Evolutionary conservation across 2,797 vertebrate species (phyloP), one percentile per base, ranked within the genome.

Genomic region (Trichosurus vulpecula): DNA sequence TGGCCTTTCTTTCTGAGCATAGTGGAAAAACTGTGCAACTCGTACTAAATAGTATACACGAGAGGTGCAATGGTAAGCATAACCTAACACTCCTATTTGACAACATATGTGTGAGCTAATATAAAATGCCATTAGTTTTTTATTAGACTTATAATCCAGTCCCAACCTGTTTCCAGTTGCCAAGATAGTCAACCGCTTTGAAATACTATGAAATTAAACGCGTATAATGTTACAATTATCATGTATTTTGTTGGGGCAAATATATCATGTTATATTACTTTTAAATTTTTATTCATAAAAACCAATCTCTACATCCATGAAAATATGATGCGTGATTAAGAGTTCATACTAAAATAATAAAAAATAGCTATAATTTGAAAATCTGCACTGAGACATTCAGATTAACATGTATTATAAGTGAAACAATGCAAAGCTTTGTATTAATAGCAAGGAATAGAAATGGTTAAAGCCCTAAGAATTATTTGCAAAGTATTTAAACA

Each of bases 121-220:
- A 96, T 97, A 94, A 96, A 96, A 92, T 95, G 96, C 95, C 97
- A 94, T 89, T 97, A 92, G 22, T 1, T 91, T 98, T 98, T 97
- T 96, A 97, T 93, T 93, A 96, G 89, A 95, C 95, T 96, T 98
- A 97, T 95, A 98, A 95, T 96, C 94, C 27, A 95, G 89, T 96
- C 94, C 93, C 95, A 96, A 93, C 35, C 47, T 98, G 93, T 56
- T 2, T 91, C 91, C 35, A 93, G 94, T 94, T 98, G 91, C 91
- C 96, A 98, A 95, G 94, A 93, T 90, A 96, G 95, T 92, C 96
- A 98, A 96, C 51, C 96, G 22, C 58, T 97, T 96, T 57, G 52
- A 96, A 97, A 97, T 93, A 91, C 91, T 61, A 97, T 96, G 93
- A 98, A 94, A 96, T 95, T 92, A 96, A 92, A 96, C 92, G 97